Evolutionary conservation across 2,888 invertebrate genomes (phyloP).

Genomic region (Ornithoptera alexandrae): DNA sequence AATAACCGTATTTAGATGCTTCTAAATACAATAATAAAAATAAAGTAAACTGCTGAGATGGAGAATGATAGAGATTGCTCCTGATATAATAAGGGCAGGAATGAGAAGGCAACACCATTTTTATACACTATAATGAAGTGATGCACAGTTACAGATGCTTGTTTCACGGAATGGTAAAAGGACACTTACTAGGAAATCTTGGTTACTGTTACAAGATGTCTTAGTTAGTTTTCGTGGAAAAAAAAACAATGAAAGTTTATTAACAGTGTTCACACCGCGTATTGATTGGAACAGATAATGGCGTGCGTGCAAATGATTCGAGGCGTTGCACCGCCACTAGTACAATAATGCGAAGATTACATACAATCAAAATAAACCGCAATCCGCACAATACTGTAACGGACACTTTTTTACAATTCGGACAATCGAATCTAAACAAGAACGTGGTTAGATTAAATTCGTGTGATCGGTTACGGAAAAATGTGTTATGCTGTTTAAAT

Average conservation of each 20-base stretch:
- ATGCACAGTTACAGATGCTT: neutral
- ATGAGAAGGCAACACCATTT: no score
- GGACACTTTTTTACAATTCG: constrained; percentile 56
- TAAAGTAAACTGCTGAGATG: no score
- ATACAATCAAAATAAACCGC: constrained; percentile 55
- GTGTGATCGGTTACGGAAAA: constrained; percentile 25
- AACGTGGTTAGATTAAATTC: constrained; percentile 52
- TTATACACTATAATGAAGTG: no score
- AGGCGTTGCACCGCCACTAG: constrained; percentile 31
- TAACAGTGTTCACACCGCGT: constrained; percentile 8
- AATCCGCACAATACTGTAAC: constrained; percentile 55
- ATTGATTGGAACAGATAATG: constrained; percentile 13
- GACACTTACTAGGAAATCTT: constrained; percentile 11
- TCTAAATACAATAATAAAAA: no score
- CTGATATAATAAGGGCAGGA: no score
- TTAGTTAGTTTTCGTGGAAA: constrained; percentile 1
- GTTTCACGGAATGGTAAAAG: neutral
- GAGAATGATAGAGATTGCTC: no score
- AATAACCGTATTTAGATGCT: no score
- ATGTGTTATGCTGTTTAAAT: constrained; percentile 31
- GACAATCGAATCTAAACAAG: constrained; percentile 52
- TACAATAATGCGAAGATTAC: constrained; percentile 54
- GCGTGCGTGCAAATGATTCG: constrained; percentile 12
- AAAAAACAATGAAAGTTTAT: constrained; percentile 4
- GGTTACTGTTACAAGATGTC: neutral